A percentile compares a stretch with the other conserved stretches of the same genome.
These are phyloP conservation scores for Lochmaea capreae DNA, from an alignment of 2,888 invertebrate genomes.

Conservation along the genomic window DNA sequence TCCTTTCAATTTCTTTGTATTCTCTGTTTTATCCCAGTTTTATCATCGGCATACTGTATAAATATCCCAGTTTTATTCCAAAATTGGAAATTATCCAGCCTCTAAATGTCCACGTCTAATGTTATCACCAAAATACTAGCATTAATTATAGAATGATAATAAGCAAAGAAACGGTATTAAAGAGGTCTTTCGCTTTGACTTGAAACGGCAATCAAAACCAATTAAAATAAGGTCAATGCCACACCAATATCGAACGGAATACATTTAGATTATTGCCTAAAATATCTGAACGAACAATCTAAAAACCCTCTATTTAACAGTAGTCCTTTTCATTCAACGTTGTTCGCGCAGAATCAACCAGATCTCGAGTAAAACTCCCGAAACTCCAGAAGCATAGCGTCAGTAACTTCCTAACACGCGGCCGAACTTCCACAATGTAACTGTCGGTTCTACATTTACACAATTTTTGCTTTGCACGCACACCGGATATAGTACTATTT, in stretches of 20 bases:
- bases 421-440: constrained; percentile 33
- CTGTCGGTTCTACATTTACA: constrained; percentile 17
- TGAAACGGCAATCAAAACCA: neutral
- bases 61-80: too few relatives aligned
- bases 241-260: neutral
- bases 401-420: constrained; percentile 34
- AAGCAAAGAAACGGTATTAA: neutral
- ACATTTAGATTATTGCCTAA: neutral
- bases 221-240: neutral
- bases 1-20: too few relatives aligned
- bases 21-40: too few relatives aligned
- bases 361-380: constrained; percentile 19
- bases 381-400: constrained; percentile 26
- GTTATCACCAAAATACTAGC: too few relatives aligned
- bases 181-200: neutral
- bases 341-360: constrained; percentile 34
- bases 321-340: constrained; percentile 12
- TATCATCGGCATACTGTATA: too few relatives aligned
- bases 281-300: constrained; percentile 16
- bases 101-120: too few relatives aligned
- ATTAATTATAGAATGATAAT: neutral
- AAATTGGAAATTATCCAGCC: too few relatives aligned
- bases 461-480: constrained; percentile 39
- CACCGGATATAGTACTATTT: constrained; percentile 23
- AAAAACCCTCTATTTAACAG: constrained; percentile 13